Evolutionary conservation across 2,888 invertebrate genomes (phyloP).

Genomic region (Ceraclea dissimilis): DNA sequence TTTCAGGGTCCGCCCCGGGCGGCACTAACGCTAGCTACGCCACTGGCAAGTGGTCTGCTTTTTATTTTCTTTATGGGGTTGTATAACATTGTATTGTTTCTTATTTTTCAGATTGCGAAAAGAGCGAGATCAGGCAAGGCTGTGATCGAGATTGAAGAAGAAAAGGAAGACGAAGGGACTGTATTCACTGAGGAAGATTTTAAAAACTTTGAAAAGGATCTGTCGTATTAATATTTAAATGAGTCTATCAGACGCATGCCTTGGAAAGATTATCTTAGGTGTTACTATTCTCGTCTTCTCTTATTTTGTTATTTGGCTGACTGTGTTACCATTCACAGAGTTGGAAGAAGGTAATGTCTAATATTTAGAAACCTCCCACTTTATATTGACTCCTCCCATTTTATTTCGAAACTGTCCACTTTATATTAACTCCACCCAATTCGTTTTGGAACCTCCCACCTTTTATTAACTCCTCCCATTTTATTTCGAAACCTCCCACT

Average conservation of each 20-base stretch:
- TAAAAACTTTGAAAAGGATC: constrained; percentile 57
- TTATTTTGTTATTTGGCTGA: constrained; percentile 58
- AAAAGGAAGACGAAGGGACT: constrained; percentile 45
- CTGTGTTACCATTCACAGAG: constrained; percentile 60
- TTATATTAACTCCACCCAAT: too few relatives aligned
- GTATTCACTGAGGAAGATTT: constrained; percentile 66
- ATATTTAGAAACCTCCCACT: too few relatives aligned
- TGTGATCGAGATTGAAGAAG: constrained; percentile 36
- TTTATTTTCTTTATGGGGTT: too few relatives aligned
- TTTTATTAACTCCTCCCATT: too few relatives aligned
- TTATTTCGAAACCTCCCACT: too few relatives aligned
- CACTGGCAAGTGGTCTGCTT: too few relatives aligned
- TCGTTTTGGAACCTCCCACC: too few relatives aligned
- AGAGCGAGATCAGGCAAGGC: constrained; percentile 49
- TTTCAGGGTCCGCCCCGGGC: too few relatives aligned
- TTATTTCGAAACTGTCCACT: too few relatives aligned
- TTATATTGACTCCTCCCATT: too few relatives aligned
- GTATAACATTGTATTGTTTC: constrained; percentile 1
- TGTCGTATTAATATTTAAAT: constrained; percentile 46
- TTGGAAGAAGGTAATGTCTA: constrained; percentile 53
- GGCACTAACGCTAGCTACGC: too few relatives aligned
- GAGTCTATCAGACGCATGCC: constrained; percentile 49
- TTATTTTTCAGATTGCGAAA: constrained; percentile 45
- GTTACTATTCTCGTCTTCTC: constrained; percentile 45
- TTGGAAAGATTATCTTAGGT: constrained; percentile 53